These are phyloP conservation scores for Sebastolobus alascanus DNA, from an alignment of 2,797 vertebrate genomes.

Conservation along the genomic window DNA sequence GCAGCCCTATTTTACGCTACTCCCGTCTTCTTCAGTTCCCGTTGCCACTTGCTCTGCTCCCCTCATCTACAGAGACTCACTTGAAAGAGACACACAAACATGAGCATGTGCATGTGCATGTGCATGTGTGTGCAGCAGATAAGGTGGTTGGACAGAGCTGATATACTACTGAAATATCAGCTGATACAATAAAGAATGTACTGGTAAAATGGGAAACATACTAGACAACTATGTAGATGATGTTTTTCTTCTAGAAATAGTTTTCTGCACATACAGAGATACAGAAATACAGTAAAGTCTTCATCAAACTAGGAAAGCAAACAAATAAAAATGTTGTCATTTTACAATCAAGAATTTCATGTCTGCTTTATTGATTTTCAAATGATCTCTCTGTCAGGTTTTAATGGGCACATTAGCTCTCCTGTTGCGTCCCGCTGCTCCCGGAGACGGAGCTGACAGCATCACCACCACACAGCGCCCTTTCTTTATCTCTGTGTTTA, in stretches of 20 bases:
- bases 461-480: neutral
- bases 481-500: conserved; percentile 36
- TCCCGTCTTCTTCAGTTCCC: conserved; percentile 56
- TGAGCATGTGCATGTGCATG: neutral
- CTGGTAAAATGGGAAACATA: neutral
- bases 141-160: neutral
- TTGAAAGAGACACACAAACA: conserved; percentile 46
- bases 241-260: neutral
- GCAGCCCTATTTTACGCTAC: neutral
- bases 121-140: neutral
- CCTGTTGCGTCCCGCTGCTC: conserved; percentile 38
- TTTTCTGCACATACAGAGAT: neutral
- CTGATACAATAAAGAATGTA: neutral
- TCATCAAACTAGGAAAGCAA: neutral
- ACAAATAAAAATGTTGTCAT: conserved; percentile 7
- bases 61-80: neutral
- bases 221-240: neutral
- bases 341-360: conserved; percentile 11
- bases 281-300: neutral
- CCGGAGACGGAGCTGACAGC: conserved; percentile 25
- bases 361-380: conserved; percentile 39
- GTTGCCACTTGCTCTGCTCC: conserved; percentile 60
- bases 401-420: conserved; percentile 40
- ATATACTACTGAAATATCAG: conserved; percentile 1
- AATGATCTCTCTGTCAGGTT: conserved; percentile 33